These are phyloP conservation scores for Pterostichus madidus DNA, from an alignment of 2,888 invertebrate genomes.

Conservation along the genomic window DNA sequence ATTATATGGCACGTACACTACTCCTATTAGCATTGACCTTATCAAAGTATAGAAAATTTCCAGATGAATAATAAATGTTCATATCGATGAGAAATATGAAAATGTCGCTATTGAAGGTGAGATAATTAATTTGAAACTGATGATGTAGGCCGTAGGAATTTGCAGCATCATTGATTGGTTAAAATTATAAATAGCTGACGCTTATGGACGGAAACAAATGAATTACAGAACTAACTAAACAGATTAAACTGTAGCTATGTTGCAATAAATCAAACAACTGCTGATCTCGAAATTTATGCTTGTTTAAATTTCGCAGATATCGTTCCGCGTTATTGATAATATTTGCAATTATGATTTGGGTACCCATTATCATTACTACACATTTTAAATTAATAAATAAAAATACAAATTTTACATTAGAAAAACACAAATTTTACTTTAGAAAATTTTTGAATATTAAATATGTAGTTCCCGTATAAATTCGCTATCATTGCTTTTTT, in stretches of 20 bases:
- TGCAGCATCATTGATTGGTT: conserved; percentile 47
- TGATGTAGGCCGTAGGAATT: conserved; percentile 43
- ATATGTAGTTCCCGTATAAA: too few species aligned
- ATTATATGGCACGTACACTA: too few species aligned
- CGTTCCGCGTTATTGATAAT: conserved; percentile 6
- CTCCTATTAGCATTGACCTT: too few species aligned
- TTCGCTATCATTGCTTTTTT: too few species aligned
- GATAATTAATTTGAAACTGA: conserved; percentile 36
- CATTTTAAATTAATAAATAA: background rate
- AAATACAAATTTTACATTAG: background rate
- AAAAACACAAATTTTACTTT: background rate
- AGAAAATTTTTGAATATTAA: background rate
- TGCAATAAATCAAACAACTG: conserved; percentile 49
- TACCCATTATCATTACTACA: background rate
- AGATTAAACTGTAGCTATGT: conserved; percentile 49
- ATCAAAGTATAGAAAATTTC: too few species aligned
- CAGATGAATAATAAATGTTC: too few species aligned
- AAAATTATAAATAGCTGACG: conserved; percentile 51
- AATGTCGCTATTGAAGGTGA: conserved; percentile 41
- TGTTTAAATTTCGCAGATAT: conserved; percentile 51
- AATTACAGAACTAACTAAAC: conserved; percentile 54
- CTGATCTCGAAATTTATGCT: conserved; percentile 53
- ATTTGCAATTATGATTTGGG: conserved; percentile 34
- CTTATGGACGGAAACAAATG: conserved; percentile 46
- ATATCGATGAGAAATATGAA: conserved; percentile 12